phyloP scores from a whole-genome alignment of 2,888 invertebrate species.

The Ichneumon xanthorius region DNA sequence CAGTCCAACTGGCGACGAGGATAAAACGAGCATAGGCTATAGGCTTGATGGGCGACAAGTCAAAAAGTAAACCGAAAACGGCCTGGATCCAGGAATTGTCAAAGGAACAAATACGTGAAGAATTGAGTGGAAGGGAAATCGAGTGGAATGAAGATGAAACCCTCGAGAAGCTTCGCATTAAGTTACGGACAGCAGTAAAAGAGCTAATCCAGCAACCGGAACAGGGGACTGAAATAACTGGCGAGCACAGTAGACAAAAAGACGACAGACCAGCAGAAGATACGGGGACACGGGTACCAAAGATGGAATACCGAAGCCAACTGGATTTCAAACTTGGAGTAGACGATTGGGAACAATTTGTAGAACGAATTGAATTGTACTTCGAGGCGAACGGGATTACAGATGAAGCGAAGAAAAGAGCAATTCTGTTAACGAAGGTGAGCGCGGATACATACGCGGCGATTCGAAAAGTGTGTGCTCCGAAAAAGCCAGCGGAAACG shows the following conservation, averaged over 20 bases:
- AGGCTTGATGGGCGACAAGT: background rate
- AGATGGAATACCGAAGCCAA: slow-evolving; percentile 28
- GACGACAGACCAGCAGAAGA: background rate
- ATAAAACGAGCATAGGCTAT: background rate
- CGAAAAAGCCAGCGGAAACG: background rate
- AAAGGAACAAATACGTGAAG: background rate
- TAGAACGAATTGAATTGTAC: slow-evolving; percentile 53
- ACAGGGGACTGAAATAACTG: background rate
- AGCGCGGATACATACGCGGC: slow-evolving; percentile 52
- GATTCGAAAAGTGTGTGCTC: slow-evolving; percentile 25
- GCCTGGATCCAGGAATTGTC: background rate
- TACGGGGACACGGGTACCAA: background rate
- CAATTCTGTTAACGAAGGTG: slow-evolving; percentile 52
- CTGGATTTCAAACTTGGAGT: slow-evolving; percentile 40
- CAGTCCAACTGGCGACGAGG: slow-evolving; percentile 11
- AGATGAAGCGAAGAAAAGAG: slow-evolving; percentile 48
- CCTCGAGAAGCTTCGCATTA: background rate
- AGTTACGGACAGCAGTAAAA: background rate
- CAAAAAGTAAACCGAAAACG: background rate
- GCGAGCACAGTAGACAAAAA: background rate
- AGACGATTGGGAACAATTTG: slow-evolving; percentile 57
- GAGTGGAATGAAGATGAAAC: background rate
- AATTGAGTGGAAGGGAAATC: background rate
- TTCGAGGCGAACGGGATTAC: slow-evolving; percentile 34
- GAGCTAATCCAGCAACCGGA: background rate